Evolutionary conservation across 2,888 invertebrate genomes (phyloP).

Genomic region (Rugalucina vietnamica): DNA sequence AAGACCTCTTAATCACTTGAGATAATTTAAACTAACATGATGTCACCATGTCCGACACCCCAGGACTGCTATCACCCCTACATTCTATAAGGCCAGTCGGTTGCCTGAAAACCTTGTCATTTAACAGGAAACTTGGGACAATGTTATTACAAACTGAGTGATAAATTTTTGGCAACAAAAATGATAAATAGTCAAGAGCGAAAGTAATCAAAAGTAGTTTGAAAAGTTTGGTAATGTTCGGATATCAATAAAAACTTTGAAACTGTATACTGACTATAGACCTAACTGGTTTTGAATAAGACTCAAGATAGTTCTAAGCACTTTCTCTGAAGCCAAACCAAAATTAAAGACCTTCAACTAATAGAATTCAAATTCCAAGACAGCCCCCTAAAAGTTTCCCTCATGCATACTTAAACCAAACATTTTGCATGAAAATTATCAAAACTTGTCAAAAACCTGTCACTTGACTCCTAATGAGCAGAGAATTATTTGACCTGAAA

Average conservation of each 20-base stretch:
- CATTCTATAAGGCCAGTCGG: background rate
- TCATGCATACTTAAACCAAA: no score
- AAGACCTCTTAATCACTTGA: background rate
- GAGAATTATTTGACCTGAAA: slow-evolving; percentile 6
- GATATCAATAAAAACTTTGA: no score
- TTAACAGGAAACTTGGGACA: background rate
- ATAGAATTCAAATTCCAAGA: no score
- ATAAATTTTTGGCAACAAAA: background rate
- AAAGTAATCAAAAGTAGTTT: no score
- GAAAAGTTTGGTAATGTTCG: no score
- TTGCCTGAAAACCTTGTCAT: background rate
- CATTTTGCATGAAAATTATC: background rate
- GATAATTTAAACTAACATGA: background rate
- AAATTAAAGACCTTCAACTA: no score
- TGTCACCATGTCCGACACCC: slow-evolving; percentile 1
- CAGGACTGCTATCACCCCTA: background rate
- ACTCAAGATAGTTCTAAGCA: no score
- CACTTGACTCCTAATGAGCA: background rate
- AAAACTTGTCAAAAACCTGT: slow-evolving; percentile 2
- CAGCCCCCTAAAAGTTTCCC: no score
- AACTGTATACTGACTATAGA: no score
- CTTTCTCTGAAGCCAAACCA: no score
- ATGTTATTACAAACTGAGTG: background rate
- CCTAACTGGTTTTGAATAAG: no score
- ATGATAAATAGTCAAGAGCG: background rate